phyloP scores from a whole-genome alignment of 2,888 invertebrate species.

The Pseudanteris insignis region DNA sequence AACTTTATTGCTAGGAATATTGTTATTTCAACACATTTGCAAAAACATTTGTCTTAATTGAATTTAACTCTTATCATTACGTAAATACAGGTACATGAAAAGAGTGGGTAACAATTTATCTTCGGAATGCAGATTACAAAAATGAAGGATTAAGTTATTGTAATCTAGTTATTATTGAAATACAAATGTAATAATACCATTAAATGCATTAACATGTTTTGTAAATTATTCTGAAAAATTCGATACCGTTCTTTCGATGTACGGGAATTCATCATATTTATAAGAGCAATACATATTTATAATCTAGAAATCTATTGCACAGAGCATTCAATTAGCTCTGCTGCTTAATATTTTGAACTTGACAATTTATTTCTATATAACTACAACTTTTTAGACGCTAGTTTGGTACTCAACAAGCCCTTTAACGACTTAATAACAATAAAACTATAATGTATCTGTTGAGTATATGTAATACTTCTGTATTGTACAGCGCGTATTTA shows the following conservation, averaged over 20 bases:
- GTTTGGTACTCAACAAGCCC: no score
- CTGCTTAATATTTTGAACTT: slow-evolving; percentile 1
- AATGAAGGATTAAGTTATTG: slow-evolving; percentile 16
- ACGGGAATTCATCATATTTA: slow-evolving; percentile 6
- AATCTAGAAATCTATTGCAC: slow-evolving; percentile 11
- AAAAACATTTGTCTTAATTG: slow-evolving; percentile 24
- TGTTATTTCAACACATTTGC: slow-evolving; percentile 9
- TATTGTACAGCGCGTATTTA: no score
- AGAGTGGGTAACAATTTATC: slow-evolving; percentile 9
- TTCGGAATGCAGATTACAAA: slow-evolving; percentile 27
- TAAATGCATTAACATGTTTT: slow-evolving; percentile 34
- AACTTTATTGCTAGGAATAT: slow-evolving; percentile 5
- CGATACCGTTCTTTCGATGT: slow-evolving; percentile 12
- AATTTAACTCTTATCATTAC: slow-evolving; percentile 18
- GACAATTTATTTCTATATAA: slow-evolving; percentile 17
- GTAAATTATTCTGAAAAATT: slow-evolving; percentile 25
- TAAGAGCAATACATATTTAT: slow-evolving; percentile 1
- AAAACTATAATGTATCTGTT: no score
- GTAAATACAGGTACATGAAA: slow-evolving; percentile 8
- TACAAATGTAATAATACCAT: slow-evolving; percentile 18
- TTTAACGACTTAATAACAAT: no score
- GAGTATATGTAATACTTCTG: no score
- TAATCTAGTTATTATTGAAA: slow-evolving; percentile 24
- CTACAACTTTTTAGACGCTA: slow-evolving; percentile 16
- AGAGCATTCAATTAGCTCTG: slow-evolving; percentile 1